A percentile compares a stretch with the other conserved stretches of the same genome.
Evolutionary conservation across 2,888 invertebrate genomes (phyloP).

Genomic region (Cantharis rufa): DNA sequence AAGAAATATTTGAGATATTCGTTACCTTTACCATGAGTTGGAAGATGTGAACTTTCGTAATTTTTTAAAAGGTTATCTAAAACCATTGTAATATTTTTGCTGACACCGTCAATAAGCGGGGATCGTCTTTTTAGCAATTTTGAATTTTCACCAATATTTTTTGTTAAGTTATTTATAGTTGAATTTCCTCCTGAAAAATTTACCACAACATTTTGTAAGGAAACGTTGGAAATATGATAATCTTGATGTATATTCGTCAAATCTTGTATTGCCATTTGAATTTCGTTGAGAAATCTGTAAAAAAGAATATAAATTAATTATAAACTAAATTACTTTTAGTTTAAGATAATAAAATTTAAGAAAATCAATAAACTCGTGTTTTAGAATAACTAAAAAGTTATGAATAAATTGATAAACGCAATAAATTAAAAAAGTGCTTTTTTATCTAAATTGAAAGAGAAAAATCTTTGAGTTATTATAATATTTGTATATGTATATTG

Average conservation of each 20-base stretch:
- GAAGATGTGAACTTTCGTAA: slow-evolving; percentile 87
- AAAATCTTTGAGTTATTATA: too few species aligned
- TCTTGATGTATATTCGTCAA: slow-evolving; percentile 36
- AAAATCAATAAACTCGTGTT: too few species aligned
- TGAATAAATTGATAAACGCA: too few species aligned
- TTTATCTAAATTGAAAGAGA: too few species aligned
- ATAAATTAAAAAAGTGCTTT: too few species aligned
- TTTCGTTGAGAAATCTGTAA: slow-evolving; percentile 6
- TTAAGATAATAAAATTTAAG: too few species aligned
- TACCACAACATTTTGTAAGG: slow-evolving; percentile 39
- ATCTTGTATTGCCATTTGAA: slow-evolving; percentile 9
- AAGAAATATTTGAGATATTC: slow-evolving; percentile 17
- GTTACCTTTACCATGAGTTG: slow-evolving; percentile 84
- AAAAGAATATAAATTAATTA: background rate
- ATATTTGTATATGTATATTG: too few species aligned
- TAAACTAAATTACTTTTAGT: background rate
- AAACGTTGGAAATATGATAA: slow-evolving; percentile 36
- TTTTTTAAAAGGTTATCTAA: slow-evolving; percentile 86
- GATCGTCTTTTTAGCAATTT: slow-evolving; percentile 51
- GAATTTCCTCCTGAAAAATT: slow-evolving; percentile 35
- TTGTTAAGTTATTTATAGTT: slow-evolving; percentile 4
- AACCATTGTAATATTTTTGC: slow-evolving; percentile 82
- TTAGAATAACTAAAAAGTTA: too few species aligned
- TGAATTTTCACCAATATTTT: slow-evolving; percentile 10
- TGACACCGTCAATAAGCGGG: slow-evolving; percentile 67